Conservation (phyloP, 2,797 vertebrate genomes). For the Decapterus maruadsi region DNA sequence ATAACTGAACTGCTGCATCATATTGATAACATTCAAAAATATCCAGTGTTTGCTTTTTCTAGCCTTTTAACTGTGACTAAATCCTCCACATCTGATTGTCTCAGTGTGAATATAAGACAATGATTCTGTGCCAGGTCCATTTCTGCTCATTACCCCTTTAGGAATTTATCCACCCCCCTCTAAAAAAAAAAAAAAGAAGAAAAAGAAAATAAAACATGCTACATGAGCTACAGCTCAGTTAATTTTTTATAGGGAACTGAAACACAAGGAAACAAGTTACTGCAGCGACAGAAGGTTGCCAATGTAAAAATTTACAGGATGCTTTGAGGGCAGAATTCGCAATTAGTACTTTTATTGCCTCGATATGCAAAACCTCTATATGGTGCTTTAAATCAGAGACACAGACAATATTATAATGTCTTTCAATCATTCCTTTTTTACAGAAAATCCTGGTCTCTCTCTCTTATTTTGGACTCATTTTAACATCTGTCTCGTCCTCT, state of each 20-base stretch:
- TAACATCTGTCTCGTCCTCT: slow-evolving; percentile 5
- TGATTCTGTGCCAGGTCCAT: not conserved
- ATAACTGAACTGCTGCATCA: not conserved
- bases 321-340: slow-evolving; percentile 49
- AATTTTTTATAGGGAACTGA: slow-evolving; percentile 60
- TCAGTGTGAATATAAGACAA: not conserved
- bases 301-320: slow-evolving; percentile 31
- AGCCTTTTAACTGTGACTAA: no score
- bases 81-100: not conserved
- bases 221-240: not conserved
- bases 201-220: no score
- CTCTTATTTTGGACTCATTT: slow-evolving; percentile 23
- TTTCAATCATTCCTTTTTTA: slow-evolving; percentile 25
- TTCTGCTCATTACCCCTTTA: not conserved
- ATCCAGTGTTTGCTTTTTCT: no score
- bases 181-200: no score
- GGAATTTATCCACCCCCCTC: not conserved
- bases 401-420: slow-evolving; percentile 33
- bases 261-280: slow-evolving; percentile 33
- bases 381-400: slow-evolving; percentile 45
- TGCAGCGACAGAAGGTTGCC: slow-evolving; percentile 5
- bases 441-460: not conserved
- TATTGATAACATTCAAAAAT: no score
- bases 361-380: slow-evolving; percentile 49
- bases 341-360: slow-evolving; percentile 59